phyloP scores from a whole-genome alignment of 2,888 invertebrate species.

The Synergus umbraculus region DNA sequence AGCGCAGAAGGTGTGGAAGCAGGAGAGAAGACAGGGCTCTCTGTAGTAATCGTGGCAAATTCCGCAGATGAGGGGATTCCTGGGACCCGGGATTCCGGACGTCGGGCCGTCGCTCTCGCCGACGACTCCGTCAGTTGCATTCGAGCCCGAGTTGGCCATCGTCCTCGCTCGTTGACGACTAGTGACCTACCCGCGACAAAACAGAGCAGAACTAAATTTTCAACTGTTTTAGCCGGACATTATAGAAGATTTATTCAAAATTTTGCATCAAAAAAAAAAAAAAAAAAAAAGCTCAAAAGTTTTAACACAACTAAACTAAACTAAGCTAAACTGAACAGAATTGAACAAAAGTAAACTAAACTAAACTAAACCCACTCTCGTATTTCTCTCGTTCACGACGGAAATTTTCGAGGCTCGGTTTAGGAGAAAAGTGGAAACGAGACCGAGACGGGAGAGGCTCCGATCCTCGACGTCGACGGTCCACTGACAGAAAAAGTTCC shows the following conservation, averaged over 20 bases:
- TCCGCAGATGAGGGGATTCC: constrained; percentile 83
- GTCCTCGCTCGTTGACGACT: constrained; percentile 45
- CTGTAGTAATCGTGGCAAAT: constrained; percentile 84
- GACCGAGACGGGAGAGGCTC: neutral
- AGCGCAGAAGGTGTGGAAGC: constrained; percentile 86
- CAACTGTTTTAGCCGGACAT: no score
- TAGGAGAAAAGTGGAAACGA: neutral
- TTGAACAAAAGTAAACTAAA: no score
- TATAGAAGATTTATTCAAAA: no score
- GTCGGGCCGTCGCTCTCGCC: constrained; percentile 66
- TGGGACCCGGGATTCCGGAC: constrained; percentile 64
- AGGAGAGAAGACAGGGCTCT: constrained; percentile 84
- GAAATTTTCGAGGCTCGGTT: neutral
- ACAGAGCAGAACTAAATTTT: neutral
- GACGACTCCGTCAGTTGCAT: constrained; percentile 63
- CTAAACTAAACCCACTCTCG: constrained; percentile 35
- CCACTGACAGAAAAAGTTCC: constrained; percentile 33
- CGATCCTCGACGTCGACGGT: constrained; percentile 10
- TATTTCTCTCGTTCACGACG: neutral
- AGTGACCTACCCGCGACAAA: constrained; percentile 52
- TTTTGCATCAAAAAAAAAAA: no score
- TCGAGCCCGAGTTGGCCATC: constrained; percentile 71
- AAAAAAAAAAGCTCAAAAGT: no score
- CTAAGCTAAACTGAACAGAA: no score
- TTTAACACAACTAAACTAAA: no score